These are phyloP conservation scores for Nemotelus pantherinus DNA, from an alignment of 2,888 invertebrate genomes.

Conservation along the genomic window DNA sequence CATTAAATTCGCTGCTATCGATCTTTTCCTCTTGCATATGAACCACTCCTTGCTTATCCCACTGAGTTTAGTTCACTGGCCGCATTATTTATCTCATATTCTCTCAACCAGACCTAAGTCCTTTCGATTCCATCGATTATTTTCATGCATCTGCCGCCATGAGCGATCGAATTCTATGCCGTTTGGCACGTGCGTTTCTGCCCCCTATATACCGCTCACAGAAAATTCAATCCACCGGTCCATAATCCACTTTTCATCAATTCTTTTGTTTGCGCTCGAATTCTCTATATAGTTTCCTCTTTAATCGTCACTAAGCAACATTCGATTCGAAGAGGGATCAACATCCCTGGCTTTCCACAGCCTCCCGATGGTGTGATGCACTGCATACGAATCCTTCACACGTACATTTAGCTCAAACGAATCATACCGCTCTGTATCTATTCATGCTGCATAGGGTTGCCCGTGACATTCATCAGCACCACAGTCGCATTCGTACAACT, in stretches of 20 bases:
- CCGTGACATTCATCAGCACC: constrained; percentile 32
- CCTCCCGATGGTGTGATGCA: background rate
- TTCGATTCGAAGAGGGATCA: background rate
- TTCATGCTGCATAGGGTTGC: constrained; percentile 21
- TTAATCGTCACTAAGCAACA: constrained; percentile 2
- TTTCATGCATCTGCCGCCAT: too few relatives aligned
- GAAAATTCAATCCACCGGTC: constrained; percentile 35
- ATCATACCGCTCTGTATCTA: constrained; percentile 3
- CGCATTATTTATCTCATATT: too few relatives aligned
- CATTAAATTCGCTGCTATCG: too few relatives aligned
- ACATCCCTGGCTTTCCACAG: background rate
- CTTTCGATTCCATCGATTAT: too few relatives aligned
- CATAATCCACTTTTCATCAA: constrained; percentile 29
- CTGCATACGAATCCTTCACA: too few relatives aligned
- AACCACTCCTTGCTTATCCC: too few relatives aligned
- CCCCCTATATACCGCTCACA: constrained; percentile 1
- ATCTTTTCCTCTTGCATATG: too few relatives aligned
- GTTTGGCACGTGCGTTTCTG: constrained; percentile 33
- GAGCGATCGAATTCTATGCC: too few relatives aligned
- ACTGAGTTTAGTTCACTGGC: too few relatives aligned
- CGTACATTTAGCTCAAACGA: background rate
- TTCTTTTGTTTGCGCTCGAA: background rate
- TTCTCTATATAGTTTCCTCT: constrained; percentile 31
- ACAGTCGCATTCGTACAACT: background rate
- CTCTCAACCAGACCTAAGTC: too few relatives aligned